Evolutionary conservation across 1,140 invertebrate species (phyloP), one percentile per base, ranked within the genome.

Genomic region (Diorhabda elongata): DNA sequence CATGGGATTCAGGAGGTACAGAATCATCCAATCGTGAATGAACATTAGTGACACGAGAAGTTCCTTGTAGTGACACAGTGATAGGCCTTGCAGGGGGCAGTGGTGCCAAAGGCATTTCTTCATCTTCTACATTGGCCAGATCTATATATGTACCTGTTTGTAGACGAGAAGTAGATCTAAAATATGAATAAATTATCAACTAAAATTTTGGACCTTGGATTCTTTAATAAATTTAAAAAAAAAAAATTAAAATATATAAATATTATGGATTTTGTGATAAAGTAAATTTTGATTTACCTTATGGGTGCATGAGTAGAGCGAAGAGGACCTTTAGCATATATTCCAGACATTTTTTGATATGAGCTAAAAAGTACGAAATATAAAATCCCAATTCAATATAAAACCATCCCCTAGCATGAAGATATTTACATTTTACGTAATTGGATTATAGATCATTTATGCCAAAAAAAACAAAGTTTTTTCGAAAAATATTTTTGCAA

Each of bases 11-110:
- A n/a, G 81, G 76, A 61, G 84, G 83, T 0, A 83, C 80, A 58
- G 79, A 72, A 3, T 79, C 75, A 73, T 87, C 84, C 5, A 87
- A 72, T 64, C 84, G 75, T 7, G 84, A 82, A 70, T 85, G 85
- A 4, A 86, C 77, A 66, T 78, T 79, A 4, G 72, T 72, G 4
- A 69, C 44, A 61, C 73, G 67, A 4, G 71, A 71, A 52, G 75
- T 72, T 9, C 75, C 73, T 67, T 77, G 74, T 8, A 76, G 61
- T 45, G 69, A 47, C 42, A 77, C 73, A 11, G 72, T 71, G 11
- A 70, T 68, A 66, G 67, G 66, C 3, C 70, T 3, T 4, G 72
- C 59, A 52, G 47, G 47, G n/a, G 47, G 47, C 26, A 26, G 26
- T 44, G 62, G 56, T 11, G 67, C 66, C 59, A 78, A 57, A 43